Evolutionary conservation across 2,113 vertebrate species (phyloP).

Genomic region (Corythornis cristatus): DNA sequence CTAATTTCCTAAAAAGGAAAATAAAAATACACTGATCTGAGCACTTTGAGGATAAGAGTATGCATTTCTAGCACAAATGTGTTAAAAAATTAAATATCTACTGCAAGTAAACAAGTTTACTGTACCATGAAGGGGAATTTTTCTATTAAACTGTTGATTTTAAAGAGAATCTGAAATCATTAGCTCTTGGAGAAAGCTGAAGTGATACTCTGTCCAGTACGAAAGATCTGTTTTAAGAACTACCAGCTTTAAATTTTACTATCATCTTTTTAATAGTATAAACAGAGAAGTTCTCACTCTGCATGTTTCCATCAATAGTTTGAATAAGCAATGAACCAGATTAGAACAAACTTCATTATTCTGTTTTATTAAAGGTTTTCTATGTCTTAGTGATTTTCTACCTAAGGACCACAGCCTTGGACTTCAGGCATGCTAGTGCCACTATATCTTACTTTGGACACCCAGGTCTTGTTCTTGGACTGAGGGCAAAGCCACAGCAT

Average conservation of each 20-base stretch:
- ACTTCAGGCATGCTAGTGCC: fast-evolving
- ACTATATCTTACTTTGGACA: background rate
- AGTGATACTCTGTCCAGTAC: background rate
- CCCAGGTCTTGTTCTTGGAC: fast-evolving
- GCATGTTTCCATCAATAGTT: background rate
- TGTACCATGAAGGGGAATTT: background rate
- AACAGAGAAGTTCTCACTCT: background rate
- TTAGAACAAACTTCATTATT: background rate
- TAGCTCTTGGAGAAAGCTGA: background rate
- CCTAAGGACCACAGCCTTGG: background rate
- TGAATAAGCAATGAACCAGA: background rate
- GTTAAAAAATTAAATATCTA: background rate
- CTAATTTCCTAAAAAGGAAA: background rate
- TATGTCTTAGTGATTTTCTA: background rate
- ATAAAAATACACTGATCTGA: background rate
- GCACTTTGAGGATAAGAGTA: background rate
- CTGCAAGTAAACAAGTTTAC: background rate
- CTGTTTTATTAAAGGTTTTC: background rate
- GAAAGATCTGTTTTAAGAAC: background rate
- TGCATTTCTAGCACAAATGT: background rate
- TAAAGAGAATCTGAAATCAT: background rate
- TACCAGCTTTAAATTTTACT: background rate
- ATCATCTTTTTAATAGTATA: background rate
- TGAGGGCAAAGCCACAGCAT: background rate
- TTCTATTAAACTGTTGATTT: background rate